Evolutionary conservation across 2,113 vertebrate genomes (phyloP).

Genomic region (Panthera uncia): DNA sequence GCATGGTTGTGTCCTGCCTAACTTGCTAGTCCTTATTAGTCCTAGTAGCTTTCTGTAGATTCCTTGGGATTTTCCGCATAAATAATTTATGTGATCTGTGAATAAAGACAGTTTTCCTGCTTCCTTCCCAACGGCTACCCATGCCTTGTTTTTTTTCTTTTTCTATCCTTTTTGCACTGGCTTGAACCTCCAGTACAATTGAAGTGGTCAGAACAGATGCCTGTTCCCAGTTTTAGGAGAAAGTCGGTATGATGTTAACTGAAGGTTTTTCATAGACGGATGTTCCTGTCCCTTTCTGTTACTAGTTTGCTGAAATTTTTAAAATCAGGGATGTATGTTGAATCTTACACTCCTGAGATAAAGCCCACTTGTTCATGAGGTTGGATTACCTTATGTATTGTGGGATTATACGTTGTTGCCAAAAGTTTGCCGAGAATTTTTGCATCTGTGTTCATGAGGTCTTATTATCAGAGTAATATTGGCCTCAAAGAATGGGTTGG

Average conservation of each 20-base stretch:
- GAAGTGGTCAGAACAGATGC: not conserved
- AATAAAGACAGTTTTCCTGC: not conserved
- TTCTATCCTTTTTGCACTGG: not conserved
- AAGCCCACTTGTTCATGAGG: not conserved
- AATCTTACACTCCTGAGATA: not conserved
- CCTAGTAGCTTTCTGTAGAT: not conserved
- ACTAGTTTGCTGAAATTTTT: not conserved
- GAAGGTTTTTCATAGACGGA: not conserved
- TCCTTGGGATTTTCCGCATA: not conserved
- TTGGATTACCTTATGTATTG: not conserved
- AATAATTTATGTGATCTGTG: not conserved
- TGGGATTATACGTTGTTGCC: not conserved
- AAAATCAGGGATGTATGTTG: not conserved
- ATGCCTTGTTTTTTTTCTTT: not conserved
- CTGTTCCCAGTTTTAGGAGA: not conserved
- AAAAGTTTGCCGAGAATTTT: not conserved
- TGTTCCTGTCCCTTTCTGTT: not conserved
- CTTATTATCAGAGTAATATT: not conserved
- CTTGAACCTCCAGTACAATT: not conserved
- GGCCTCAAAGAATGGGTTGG: not conserved
- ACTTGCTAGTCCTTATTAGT: not conserved
- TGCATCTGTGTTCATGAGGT: not conserved
- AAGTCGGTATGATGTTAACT: not conserved
- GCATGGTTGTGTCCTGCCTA: not conserved
- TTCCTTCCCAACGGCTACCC: not conserved